Conservation (phyloP, 2,113 vertebrate species). For the Brachionichthys hirsutus region DNA sequence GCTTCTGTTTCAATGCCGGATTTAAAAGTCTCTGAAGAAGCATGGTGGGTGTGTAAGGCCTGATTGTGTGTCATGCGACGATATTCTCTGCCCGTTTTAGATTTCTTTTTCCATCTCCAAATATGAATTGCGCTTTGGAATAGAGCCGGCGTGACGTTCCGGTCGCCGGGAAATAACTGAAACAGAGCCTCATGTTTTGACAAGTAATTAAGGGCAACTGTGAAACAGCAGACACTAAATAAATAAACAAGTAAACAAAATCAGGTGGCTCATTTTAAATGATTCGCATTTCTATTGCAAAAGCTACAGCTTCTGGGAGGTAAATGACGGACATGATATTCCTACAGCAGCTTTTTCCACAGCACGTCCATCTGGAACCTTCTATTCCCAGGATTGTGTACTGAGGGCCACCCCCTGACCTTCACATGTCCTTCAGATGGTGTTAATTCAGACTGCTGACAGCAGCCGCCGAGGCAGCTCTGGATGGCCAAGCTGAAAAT, state of each 20-base stretch:
- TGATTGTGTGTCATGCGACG: slow-evolving; percentile 54
- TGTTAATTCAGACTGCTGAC: slow-evolving; percentile 55
- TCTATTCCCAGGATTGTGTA: neutral
- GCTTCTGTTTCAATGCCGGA: slow-evolving; percentile 58
- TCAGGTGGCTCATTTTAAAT: slow-evolving; percentile 18
- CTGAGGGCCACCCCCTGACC: slow-evolving; percentile 23
- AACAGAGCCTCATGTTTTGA: slow-evolving; percentile 40
- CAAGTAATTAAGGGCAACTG: slow-evolving; percentile 56
- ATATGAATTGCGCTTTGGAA: slow-evolving; percentile 42
- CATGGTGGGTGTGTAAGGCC: slow-evolving; percentile 58
- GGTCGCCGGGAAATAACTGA: slow-evolving; percentile 28
- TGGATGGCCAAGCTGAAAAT: slow-evolving; percentile 49
- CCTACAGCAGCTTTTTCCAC: too few species aligned
- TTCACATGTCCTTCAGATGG: slow-evolving; percentile 54
- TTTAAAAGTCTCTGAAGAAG: slow-evolving; percentile 61
- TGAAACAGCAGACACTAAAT: slow-evolving; percentile 30
- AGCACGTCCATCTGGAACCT: slow-evolving; percentile 20
- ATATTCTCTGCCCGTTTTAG: slow-evolving; percentile 47
- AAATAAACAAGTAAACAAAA: slow-evolving; percentile 25
- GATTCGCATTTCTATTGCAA: slow-evolving; percentile 11
- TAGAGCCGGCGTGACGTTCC: slow-evolving; percentile 24
- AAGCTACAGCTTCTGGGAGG: neutral
- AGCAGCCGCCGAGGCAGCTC: slow-evolving; percentile 46
- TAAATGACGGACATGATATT: too few species aligned
- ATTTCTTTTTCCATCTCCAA: slow-evolving; percentile 20